Evolutionary conservation across 2,113 vertebrate genomes (phyloP).

Genomic region (Sebastes fasciatus): DNA sequence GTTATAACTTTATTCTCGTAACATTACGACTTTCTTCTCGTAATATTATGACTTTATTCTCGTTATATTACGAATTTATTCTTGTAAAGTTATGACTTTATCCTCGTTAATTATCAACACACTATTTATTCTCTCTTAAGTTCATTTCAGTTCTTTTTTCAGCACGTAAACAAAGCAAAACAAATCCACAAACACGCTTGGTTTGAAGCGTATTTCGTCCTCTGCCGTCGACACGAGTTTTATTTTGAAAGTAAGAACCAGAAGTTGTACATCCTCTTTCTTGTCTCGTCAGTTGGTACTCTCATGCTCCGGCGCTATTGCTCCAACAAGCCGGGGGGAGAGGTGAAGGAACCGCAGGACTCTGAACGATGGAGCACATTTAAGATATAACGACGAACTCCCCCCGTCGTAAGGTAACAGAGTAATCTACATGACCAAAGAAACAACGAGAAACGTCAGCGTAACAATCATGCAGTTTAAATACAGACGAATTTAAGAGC

Average conservation of each 20-base stretch:
- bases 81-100: no score
- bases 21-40: no score
- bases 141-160: rapidly evolving
- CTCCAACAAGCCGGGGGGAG: conserved; percentile 70
- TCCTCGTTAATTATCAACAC: no score
- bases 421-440: conserved; percentile 74
- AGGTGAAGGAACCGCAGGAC: conserved; percentile 40
- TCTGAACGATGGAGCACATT: conserved; percentile 65
- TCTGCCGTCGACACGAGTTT: not conserved
- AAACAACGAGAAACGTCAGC: conserved; percentile 59
- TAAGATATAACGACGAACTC: conserved; percentile 51
- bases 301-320: conserved; percentile 24
- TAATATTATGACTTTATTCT: no score
- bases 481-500: conserved; percentile 77
- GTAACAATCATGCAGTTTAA: conserved; percentile 80
- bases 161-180: rapidly evolving
- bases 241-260: conserved; percentile 49
- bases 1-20: no score
- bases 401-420: conserved; percentile 30
- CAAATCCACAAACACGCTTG: rapidly evolving
- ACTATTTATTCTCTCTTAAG: rapidly evolving
- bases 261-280: not conserved
- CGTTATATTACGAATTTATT: no score
- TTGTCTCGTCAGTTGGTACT: not conserved
- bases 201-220: not conserved